These are phyloP conservation scores for Pachymerium ferrugineum DNA, from an alignment of 2,888 invertebrate species.

Conservation along the genomic window DNA sequence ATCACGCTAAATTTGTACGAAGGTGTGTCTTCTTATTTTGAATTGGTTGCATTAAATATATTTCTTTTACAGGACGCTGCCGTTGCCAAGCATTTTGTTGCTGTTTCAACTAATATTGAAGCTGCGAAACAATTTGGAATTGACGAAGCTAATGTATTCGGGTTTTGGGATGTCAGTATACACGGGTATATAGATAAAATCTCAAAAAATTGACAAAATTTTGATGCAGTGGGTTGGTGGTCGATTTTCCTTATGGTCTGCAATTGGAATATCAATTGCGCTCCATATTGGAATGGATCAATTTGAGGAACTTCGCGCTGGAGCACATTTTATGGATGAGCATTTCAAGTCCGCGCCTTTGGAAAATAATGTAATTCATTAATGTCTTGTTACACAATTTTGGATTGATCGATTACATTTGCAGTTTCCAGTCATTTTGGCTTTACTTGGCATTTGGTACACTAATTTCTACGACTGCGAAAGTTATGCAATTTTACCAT, in stretches of 20 bases:
- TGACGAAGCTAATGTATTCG: conserved; percentile 96
- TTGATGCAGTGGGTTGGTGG: conserved; percentile 84
- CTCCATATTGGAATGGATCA: conserved; percentile 82
- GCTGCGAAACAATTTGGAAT: conserved; percentile 97
- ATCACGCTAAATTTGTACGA: conserved; percentile 75
- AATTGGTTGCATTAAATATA: background rate
- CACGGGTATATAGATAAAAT: background rate
- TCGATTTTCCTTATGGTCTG: conserved; percentile 95
- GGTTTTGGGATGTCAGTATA: conserved; percentile 83
- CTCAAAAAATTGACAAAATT: background rate
- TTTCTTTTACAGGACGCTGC: conserved; percentile 48
- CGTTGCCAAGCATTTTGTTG: conserved; percentile 96
- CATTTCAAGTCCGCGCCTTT: conserved; percentile 83
- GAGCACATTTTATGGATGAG: conserved; percentile 89
- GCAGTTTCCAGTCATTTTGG: conserved; percentile 90
- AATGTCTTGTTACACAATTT: conserved; percentile 35
- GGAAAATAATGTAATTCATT: conserved; percentile 85
- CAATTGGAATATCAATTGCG: conserved; percentile 94
- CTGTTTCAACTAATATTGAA: conserved; percentile 87
- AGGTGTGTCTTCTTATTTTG: background rate
- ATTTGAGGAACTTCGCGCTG: conserved; percentile 82
- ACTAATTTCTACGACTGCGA: conserved; percentile 90
- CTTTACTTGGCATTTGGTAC: conserved; percentile 89
- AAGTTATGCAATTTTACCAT: conserved; percentile 91
- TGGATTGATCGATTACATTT: background rate